Conservation (phyloP, 2,113 vertebrate genomes). For the Thermophis baileyi region DNA sequence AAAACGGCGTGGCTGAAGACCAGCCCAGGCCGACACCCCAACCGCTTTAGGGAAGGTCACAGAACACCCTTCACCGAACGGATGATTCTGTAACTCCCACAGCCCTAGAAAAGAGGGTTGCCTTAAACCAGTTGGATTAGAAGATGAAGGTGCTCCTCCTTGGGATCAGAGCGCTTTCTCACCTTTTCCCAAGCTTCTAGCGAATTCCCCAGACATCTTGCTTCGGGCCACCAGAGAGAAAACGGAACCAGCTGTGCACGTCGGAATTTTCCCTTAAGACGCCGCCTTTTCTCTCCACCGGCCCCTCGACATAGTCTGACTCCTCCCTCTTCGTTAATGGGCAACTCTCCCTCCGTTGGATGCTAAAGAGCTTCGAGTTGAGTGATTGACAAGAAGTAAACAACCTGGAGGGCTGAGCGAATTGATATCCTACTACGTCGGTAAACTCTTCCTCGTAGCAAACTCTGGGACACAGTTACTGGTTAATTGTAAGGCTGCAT, state of each 20-base stretch:
- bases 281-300: neutral
- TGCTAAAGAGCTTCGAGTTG: neutral
- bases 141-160: neutral
- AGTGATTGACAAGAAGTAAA: neutral
- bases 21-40: neutral
- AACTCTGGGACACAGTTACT: neutral
- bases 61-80: neutral
- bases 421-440: neutral
- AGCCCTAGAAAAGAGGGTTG: neutral
- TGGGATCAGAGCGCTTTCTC: neutral
- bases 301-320: neutral
- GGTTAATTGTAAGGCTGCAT: neutral
- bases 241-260: neutral
- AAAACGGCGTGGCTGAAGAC: neutral
- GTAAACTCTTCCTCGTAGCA: neutral
- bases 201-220: slow-evolving; percentile 29
- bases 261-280: neutral
- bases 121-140: neutral
- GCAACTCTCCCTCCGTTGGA: too few relatives aligned
- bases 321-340: neutral
- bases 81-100: neutral
- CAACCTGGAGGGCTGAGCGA: neutral
- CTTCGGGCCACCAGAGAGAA: fast-evolving
- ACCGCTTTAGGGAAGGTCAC: neutral
- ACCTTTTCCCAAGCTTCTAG: slow-evolving; percentile 63